phyloP scores from a whole-genome alignment of 2,888 invertebrate species.

The Andrena praecox region DNA sequence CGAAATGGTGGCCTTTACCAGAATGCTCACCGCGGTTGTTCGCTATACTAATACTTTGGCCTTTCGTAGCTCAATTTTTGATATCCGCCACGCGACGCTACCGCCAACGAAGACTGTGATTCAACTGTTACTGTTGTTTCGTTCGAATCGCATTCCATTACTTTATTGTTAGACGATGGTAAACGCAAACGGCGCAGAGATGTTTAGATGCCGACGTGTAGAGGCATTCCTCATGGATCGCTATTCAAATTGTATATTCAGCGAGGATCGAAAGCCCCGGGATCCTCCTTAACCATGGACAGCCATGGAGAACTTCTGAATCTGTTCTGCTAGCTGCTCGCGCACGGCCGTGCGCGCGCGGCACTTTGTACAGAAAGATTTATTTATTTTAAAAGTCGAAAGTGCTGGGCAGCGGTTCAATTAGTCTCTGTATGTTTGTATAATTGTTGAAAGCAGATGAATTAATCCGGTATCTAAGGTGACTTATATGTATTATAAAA shows the following conservation, averaged over 20 bases:
- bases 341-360: conserved; percentile 24
- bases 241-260: conserved; percentile 5
- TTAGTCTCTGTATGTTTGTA: conserved; percentile 54
- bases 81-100: conserved; percentile 78
- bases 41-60: conserved; percentile 88
- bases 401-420: conserved; percentile 16
- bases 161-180: conserved; percentile 36
- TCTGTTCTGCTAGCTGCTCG: conserved; percentile 22
- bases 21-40: conserved; percentile 84
- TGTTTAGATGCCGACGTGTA: conserved; percentile 30
- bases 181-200: conserved; percentile 52
- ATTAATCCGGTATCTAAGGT: conserved; percentile 65
- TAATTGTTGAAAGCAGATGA: conserved; percentile 41
- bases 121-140: conserved; percentile 31
- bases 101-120: conserved; percentile 80
- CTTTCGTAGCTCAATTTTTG: conserved; percentile 86
- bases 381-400: conserved; percentile 36
- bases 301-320: conserved; percentile 8
- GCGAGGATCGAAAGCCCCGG: background rate
- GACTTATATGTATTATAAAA: conserved; percentile 68
- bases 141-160: conserved; percentile 41
- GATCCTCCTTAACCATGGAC: conserved; percentile 5
- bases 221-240: conserved; percentile 13
- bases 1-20: conserved; percentile 80
- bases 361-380: conserved; percentile 44